Evolutionary conservation across 2,888 invertebrate species (phyloP), one percentile per base, ranked within the genome.

Genomic region (Pachliopta kotzebuea): DNA sequence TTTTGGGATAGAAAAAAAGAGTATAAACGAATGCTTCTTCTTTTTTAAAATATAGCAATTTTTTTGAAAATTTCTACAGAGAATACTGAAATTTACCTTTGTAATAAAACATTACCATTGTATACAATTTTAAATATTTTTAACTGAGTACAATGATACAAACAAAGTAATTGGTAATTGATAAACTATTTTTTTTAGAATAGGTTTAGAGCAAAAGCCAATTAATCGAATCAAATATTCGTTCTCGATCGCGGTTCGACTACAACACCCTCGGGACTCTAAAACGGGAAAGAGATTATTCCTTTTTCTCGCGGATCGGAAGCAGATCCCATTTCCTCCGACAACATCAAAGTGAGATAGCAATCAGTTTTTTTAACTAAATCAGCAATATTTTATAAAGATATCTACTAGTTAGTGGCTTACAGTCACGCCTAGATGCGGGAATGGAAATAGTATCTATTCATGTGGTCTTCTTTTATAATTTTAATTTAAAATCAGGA

Each of bases 271-370:
- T 71, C 80, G 84, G 88, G 79, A 81, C 88, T 83, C 88, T 79
- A 81, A 84, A 81, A 76, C 78, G 83, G 79, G 80, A 81, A 83
- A 79, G 78, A 88, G 88, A 88, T 90, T 88, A 88, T 87, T 89
- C 84, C 81, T 83, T 86, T 87, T 89, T 83, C 85, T 83, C 84
- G 83, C 81, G 81, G 84, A 88, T 90, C 86, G 88, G 89, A 88
- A 88, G 84, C 87, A 85, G 88, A 90, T 89, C 90, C 88, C 86
- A 90, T 90, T 90, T 90, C 90, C 91, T 86, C 79, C 81, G 88
- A 88, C 89, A 88, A 90, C 90, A 90, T 90, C 90, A 90, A 90
- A 90, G 90, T 89, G 85, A 84, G 87, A 88, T 88, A 86, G 86
- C 87, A 84, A 88, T 89, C 88, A 86, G 83, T 84, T 89, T 90